Percentiles rank a stretch among this genome's conserved stretches.
These are phyloP conservation scores for Hemibagrus wyckioides DNA, from an alignment of 2,113 vertebrate species.

Conservation along the genomic window DNA sequence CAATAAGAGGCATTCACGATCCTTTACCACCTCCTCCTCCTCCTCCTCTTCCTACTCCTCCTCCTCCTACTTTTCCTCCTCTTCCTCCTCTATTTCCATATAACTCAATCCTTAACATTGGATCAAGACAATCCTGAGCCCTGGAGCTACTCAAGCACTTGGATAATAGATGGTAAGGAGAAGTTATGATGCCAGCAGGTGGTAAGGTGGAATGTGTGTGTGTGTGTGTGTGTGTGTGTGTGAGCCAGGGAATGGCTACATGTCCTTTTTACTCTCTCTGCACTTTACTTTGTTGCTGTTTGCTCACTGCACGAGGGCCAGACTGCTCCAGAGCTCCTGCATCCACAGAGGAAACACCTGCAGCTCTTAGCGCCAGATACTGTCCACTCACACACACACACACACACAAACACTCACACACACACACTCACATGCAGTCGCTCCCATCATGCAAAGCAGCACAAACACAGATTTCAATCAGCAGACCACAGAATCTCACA, in stretches of 20 bases:
- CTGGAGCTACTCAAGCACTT: not conserved
- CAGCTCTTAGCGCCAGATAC: constrained; percentile 49
- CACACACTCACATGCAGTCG: constrained; percentile 3
- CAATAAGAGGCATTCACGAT: constrained; percentile 48
- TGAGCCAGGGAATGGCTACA: not conserved
- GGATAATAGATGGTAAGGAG: not conserved
- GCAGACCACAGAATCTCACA: not conserved
- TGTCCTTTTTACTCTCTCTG: constrained; percentile 56
- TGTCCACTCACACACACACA: constrained; percentile 17
- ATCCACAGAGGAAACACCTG: constrained; percentile 72
- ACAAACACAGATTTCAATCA: constrained; percentile 6
- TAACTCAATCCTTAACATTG: not conserved
- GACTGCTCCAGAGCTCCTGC: constrained; percentile 59
- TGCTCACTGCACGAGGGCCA: constrained; percentile 57
- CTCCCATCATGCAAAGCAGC: constrained; percentile 17
- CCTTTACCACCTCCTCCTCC: not conserved
- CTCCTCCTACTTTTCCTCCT: not conserved
- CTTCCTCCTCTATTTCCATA: not conserved
- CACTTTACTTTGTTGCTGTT: constrained; percentile 66
- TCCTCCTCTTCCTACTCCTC: too few relatives aligned
- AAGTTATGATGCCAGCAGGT: constrained; percentile 37
- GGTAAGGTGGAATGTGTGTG: constrained; percentile 41
- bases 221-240: constrained; percentile 17
- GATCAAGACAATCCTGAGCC: not conserved
- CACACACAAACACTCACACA: constrained; percentile 10